Evolutionary conservation across 1,140 invertebrate species (phyloP).

Genomic region (Conus betulinus): DNA sequence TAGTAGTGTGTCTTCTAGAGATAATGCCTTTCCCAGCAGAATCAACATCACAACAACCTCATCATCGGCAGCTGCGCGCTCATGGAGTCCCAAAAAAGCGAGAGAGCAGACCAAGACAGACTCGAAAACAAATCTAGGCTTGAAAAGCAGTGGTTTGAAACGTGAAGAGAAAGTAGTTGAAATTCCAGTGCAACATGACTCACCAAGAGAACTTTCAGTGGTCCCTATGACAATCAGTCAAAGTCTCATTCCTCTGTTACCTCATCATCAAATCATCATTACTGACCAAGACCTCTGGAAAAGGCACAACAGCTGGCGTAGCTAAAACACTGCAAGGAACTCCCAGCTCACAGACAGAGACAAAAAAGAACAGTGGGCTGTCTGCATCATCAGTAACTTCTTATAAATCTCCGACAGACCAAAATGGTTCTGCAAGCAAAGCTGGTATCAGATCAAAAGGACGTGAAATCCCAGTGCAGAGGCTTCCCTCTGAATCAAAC

Average conservation of each 20-base stretch:
- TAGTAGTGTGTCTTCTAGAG: conserved; percentile 17
- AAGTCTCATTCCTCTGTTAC: conserved; percentile 29
- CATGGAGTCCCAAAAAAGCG: conserved; percentile 28
- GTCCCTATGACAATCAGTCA: neutral
- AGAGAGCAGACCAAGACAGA: neutral
- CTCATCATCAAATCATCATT: neutral
- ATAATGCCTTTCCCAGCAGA: conserved; percentile 30
- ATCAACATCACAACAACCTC: conserved; percentile 32
- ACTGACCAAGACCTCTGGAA: neutral
- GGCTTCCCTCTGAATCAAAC: conserved; percentile 15
- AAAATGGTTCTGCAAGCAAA: neutral
- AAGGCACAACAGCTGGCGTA: neutral
- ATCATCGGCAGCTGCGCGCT: conserved; percentile 15
- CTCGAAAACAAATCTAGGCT: neutral
- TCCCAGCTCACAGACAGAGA: neutral
- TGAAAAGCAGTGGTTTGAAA: conserved; percentile 7
- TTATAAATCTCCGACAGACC: conserved; percentile 2
- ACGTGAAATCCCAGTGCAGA: conserved; percentile 27
- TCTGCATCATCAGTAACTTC: neutral
- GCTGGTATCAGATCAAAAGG: neutral
- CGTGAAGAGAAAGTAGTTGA: conserved; percentile 16
- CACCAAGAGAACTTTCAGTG: neutral
- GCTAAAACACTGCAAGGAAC: neutral
- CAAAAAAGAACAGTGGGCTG: neutral
- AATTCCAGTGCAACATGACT: conserved; percentile 32